A percentile compares a stretch with the other conserved stretches of the same genome.
Conservation (phyloP, 2,888 invertebrate genomes). For the Eupeodes luniger region DNA sequence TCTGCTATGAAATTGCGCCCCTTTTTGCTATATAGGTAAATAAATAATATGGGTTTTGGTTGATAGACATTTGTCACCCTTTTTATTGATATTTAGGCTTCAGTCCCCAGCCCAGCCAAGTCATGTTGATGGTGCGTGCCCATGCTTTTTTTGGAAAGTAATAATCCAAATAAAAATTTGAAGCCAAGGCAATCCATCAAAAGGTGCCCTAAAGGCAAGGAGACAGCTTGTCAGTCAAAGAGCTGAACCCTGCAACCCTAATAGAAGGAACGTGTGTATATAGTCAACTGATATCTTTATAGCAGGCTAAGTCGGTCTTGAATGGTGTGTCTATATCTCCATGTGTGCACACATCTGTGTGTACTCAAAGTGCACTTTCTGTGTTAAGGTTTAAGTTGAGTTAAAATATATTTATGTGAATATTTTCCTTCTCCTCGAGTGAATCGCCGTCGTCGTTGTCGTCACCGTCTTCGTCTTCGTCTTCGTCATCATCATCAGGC, state of each 20-base stretch:
- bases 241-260: conserved; percentile 32
- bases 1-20: conserved; percentile 1
- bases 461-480: too few relatives aligned
- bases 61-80: conserved; percentile 44
- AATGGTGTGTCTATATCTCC: conserved; percentile 27
- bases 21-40: background rate
- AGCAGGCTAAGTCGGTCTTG: conserved; percentile 29
- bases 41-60: background rate
- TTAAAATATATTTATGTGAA: background rate
- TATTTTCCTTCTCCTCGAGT: background rate
- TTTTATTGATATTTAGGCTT: conserved; percentile 46
- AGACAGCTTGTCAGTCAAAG: conserved; percentile 52
- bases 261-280: background rate
- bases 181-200: conserved; percentile 65
- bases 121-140: background rate
- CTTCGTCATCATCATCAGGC: too few relatives aligned
- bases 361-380: conserved; percentile 52
- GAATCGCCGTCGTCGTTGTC: background rate
- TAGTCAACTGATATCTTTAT: conserved; percentile 66
- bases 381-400: conserved; percentile 2
- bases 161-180: conserved; percentile 65
- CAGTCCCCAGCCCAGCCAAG: background rate
- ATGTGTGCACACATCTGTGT: conserved; percentile 71
- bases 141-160: conserved; percentile 21
- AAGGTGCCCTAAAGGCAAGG: conserved; percentile 26